A percentile compares a stretch with the other conserved stretches of the same genome.
These are phyloP conservation scores for Platycheirus albimanus DNA, from an alignment of 2,888 invertebrate genomes.

Conservation along the genomic window DNA sequence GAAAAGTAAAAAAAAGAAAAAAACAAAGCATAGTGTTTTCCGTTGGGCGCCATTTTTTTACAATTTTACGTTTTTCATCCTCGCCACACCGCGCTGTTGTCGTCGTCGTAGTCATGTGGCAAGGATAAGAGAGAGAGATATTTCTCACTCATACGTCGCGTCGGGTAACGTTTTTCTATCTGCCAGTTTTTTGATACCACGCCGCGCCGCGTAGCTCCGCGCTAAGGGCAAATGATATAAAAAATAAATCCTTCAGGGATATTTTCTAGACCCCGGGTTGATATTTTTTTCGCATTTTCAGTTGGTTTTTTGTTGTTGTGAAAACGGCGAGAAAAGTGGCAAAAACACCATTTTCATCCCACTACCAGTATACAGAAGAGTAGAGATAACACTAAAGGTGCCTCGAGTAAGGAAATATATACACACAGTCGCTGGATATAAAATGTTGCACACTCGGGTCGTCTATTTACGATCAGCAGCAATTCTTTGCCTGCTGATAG, in stretches of 20 bases:
- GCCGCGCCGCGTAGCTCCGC: too few species aligned
- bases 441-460: conserved; percentile 74
- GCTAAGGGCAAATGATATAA: conserved; percentile 53
- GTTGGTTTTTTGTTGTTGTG: conserved; percentile 19
- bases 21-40: conserved; percentile 27
- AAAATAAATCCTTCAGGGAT: conserved; percentile 66
- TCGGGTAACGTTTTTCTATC: conserved; percentile 39
- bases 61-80: conserved; percentile 4
- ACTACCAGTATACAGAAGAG: conserved; percentile 6
- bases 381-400: conserved; percentile 60
- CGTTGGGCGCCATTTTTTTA: conserved; percentile 45
- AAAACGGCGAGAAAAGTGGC: conserved; percentile 49
- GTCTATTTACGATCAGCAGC: conserved; percentile 74
- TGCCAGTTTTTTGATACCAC: conserved; percentile 49
- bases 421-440: conserved; percentile 53
- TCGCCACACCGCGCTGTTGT: neutral
- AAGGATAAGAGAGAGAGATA: conserved; percentile 54
- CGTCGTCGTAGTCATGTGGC: neutral
- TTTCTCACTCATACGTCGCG: conserved; percentile 43
- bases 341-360: conserved; percentile 48
- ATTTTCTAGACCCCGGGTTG: conserved; percentile 31
- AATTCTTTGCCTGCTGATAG: conserved; percentile 73
- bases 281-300: conserved; percentile 11
- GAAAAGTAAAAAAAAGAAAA: neutral
- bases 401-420: conserved; percentile 11